phyloP scores from a whole-genome alignment of 1,140 invertebrate genomes.

The Drosophila setifemur region DNA sequence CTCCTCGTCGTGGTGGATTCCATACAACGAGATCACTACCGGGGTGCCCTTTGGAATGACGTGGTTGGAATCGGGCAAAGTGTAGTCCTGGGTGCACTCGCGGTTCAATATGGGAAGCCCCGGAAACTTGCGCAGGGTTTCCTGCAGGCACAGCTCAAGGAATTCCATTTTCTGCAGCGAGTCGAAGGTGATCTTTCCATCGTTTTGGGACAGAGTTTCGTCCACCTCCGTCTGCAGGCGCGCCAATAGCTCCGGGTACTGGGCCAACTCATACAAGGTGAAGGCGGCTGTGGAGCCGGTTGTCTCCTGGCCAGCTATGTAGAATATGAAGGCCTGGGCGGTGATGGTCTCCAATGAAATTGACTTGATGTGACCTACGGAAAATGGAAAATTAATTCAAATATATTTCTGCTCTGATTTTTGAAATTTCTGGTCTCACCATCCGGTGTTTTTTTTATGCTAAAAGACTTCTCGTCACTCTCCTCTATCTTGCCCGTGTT shows the following conservation, averaged over 20 bases:
- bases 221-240: constrained; percentile 85
- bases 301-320: constrained; percentile 89
- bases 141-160: constrained; percentile 84
- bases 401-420: background rate
- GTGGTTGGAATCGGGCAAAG: constrained; percentile 75
- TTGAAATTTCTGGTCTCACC: constrained; percentile 1
- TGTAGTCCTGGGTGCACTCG: constrained; percentile 81
- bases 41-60: constrained; percentile 83
- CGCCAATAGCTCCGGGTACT: constrained; percentile 85
- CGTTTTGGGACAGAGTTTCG: constrained; percentile 79
- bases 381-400: background rate
- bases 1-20: constrained; percentile 83
- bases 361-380: constrained; percentile 48
- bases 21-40: constrained; percentile 81
- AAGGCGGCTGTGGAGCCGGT: constrained; percentile 86
- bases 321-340: constrained; percentile 86
- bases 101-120: constrained; percentile 84
- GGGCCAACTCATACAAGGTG: constrained; percentile 85
- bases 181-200: constrained; percentile 84
- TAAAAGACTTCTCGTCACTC: constrained; percentile 66
- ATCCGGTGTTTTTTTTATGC: constrained; percentile 40
- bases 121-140: constrained; percentile 86
- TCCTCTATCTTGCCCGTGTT: constrained; percentile 81
- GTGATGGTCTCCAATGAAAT: constrained; percentile 83
- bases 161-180: constrained; percentile 84